Conservation (phyloP, 2,797 vertebrate species). For the Rhabdomys pumilio region DNA sequence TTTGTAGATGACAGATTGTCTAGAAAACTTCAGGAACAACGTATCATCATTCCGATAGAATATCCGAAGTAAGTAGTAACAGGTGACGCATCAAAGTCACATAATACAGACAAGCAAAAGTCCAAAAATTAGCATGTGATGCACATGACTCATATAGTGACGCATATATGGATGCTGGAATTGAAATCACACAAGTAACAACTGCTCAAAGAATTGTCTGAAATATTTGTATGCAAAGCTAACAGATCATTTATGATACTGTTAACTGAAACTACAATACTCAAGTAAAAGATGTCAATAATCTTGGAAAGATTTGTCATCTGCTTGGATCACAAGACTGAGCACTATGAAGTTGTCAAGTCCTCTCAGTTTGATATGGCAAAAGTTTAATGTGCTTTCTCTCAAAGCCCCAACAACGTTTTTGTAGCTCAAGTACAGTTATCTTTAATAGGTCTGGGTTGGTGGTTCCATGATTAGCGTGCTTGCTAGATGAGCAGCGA, state of each 20-base stretch:
- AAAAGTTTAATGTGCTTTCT: neutral
- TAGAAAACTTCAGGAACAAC: conserved; percentile 13
- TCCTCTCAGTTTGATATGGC: neutral
- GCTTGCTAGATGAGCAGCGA: neutral
- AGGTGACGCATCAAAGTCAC: neutral
- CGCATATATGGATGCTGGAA: neutral
- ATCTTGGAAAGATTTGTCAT: neutral
- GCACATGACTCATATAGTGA: neutral
- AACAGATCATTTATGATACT: neutral
- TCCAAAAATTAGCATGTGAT: neutral
- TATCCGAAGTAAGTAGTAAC: neutral
- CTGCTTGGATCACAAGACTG: neutral
- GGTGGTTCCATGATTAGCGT: neutral
- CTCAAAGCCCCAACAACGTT: neutral
- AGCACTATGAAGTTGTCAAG: neutral
- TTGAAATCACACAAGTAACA: neutral
- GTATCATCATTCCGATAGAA: neutral
- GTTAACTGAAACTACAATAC: neutral
- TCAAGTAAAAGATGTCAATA: neutral
- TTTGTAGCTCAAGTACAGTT: neutral
- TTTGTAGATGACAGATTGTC: neutral
- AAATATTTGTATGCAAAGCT: neutral
- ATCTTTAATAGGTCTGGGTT: neutral
- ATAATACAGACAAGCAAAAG: neutral
- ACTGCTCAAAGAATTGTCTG: neutral